Percentiles rank a stretch among this genome's conserved stretches.
Conservation (phyloP, 2,113 vertebrate genomes). For the Pipa parva region DNA sequence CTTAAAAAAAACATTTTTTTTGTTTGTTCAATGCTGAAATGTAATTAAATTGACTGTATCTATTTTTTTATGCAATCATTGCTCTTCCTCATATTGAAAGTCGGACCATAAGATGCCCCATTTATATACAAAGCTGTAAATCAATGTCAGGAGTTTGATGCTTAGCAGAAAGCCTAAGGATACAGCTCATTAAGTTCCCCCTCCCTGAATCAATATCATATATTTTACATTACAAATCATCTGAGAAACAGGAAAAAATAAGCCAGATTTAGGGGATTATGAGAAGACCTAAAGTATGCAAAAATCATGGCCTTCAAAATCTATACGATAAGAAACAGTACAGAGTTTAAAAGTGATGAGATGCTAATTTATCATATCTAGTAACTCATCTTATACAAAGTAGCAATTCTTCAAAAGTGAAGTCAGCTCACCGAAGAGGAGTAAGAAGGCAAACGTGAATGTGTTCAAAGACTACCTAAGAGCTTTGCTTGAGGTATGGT, state of each 20-base stretch:
- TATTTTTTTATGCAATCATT: background rate
- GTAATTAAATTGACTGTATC: background rate
- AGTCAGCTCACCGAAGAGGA: no score
- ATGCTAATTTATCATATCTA: no score
- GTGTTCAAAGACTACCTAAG: no score
- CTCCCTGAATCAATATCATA: slow-evolving; percentile 1
- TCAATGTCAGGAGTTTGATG: background rate
- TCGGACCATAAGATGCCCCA: background rate
- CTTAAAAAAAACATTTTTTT: no score
- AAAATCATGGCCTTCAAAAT: background rate
- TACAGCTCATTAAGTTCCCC: background rate
- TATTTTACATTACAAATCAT: background rate
- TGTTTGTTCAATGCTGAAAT: no score
- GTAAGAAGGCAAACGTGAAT: no score
- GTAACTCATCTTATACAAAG: no score
- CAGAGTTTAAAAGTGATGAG: background rate
- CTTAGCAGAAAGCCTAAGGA: background rate
- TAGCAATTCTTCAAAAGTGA: no score
- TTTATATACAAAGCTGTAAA: slow-evolving; percentile 3
- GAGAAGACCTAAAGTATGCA: background rate
- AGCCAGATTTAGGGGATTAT: background rate
- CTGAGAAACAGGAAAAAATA: background rate
- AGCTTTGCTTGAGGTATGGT: no score
- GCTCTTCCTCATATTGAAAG: background rate
- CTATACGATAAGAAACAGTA: background rate